phyloP scores from a whole-genome alignment of 1,140 invertebrate genomes.

The Drosophila saltans region DNA sequence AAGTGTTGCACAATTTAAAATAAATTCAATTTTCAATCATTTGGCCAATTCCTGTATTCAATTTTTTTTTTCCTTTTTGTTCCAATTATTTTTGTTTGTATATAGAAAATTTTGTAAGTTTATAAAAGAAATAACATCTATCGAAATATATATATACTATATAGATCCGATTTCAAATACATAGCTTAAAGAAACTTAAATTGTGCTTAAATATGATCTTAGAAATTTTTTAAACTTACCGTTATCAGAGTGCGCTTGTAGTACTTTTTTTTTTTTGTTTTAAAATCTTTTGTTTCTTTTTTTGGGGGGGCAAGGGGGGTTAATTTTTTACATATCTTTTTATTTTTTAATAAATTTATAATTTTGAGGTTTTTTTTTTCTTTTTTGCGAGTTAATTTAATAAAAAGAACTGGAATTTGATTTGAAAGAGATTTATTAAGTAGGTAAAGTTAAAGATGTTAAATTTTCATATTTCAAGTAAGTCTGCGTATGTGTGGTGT shows the following conservation, averaged over 20 bases:
- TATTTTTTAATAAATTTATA: conserved; percentile 18
- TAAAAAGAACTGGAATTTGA: conserved; percentile 80
- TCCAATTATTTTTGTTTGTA: conserved; percentile 59
- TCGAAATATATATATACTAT: conserved; percentile 50
- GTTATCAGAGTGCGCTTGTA: conserved; percentile 71
- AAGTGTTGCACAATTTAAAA: conserved; percentile 52
- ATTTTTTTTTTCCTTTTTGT: conserved; percentile 53
- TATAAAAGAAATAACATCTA: conserved; percentile 17
- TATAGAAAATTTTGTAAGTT: conserved; percentile 36
- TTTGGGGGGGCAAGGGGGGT: conserved; percentile 18
- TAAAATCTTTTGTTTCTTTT: conserved; percentile 24
- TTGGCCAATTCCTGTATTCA: conserved; percentile 82
- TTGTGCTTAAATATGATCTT: conserved; percentile 68
- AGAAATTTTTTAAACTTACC: conserved; percentile 73
- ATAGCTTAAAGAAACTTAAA: conserved; percentile 52
- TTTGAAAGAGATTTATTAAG: conserved; percentile 82
- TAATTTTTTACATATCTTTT: conserved; percentile 26
- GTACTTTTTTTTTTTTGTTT: conserved; percentile 39
- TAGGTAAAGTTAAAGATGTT: conserved; percentile 78
- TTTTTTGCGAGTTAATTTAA: conserved; percentile 25
- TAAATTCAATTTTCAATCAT: conserved; percentile 71
- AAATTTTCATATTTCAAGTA: conserved; percentile 54
- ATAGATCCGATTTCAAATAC: conserved; percentile 44
- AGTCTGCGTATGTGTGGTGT: conserved; percentile 18
- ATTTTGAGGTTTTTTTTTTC: conserved; percentile 33